Conservation (phyloP, 37 sponge, comb jelly and placozoan species). For the Ephydatia muelleri region DNA sequence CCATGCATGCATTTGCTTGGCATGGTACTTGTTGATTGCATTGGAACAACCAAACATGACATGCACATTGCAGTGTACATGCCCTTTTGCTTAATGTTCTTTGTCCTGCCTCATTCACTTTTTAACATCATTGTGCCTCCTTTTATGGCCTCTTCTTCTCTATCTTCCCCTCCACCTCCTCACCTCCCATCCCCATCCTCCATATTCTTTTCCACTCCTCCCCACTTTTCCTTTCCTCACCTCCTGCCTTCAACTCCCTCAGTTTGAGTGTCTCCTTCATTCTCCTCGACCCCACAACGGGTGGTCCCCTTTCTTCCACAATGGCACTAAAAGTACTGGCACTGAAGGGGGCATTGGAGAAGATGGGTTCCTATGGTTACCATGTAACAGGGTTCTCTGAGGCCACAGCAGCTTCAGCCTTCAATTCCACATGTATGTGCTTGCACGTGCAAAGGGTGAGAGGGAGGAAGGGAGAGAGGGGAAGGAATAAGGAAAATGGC, state of each 20-base stretch:
- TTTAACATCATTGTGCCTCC: too few relatives aligned
- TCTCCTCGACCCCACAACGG: conserved; percentile 23
- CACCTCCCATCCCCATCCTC: neutral
- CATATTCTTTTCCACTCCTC: neutral
- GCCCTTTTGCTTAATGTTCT: too few relatives aligned
- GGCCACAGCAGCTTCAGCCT: neutral
- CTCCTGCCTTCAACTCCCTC: neutral
- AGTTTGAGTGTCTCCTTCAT: conserved; percentile 55
- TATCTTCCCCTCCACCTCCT: neutral
- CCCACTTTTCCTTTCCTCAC: neutral
- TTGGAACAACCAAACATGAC: too few relatives aligned
- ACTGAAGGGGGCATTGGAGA: neutral
- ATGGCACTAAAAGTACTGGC: conserved; percentile 24
- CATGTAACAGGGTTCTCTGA: conserved; percentile 26
- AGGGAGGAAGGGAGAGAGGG: neutral
- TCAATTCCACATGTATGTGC: neutral
- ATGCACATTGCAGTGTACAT: too few relatives aligned
- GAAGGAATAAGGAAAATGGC: neutral
- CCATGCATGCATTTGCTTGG: neutral
- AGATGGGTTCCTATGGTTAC: conserved; percentile 38
- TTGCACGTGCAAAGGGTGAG: neutral
- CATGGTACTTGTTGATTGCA: too few relatives aligned
- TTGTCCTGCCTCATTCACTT: too few relatives aligned
- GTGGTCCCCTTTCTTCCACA: conserved; percentile 18
- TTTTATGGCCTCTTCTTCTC: too few relatives aligned